Percentiles rank a stretch among this genome's conserved stretches.
Evolutionary conservation across 2,113 vertebrate genomes (phyloP).

Genomic region (Poecile atricapillus): DNA sequence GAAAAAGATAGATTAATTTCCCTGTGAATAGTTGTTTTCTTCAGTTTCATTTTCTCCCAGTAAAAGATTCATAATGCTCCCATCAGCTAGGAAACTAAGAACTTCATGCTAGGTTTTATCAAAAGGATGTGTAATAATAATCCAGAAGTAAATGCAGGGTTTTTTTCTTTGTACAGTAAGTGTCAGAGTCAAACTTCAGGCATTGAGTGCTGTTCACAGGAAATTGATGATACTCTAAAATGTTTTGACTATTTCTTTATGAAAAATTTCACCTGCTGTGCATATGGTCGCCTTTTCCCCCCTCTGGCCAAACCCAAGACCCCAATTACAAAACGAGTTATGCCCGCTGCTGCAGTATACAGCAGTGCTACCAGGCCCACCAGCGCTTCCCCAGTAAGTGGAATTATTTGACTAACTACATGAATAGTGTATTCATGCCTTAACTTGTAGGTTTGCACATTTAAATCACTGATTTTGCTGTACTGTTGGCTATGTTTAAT

Average conservation of each 20-base stretch:
- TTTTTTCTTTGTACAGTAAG: not conserved
- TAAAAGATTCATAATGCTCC: not conserved
- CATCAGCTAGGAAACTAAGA: not conserved
- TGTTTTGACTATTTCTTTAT: not conserved
- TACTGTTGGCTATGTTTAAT: not conserved
- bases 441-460: not conserved
- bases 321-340: not conserved
- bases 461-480: not conserved
- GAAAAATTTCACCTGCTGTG: not conserved
- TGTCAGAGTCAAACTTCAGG: not conserved
- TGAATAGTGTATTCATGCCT: not conserved
- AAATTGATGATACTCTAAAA: not conserved
- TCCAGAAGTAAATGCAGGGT: not conserved
- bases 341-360: not conserved
- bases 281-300: not conserved
- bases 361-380: not conserved
- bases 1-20: not conserved
- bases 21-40: not conserved
- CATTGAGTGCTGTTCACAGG: not conserved
- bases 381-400: not conserved
- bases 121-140: not conserved
- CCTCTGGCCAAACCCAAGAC: not conserved
- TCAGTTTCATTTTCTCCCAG: not conserved
- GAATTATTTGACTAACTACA: not conserved
- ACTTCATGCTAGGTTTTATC: not conserved